Percentiles rank a stretch among this genome's conserved stretches.
Evolutionary conservation across 2,113 vertebrate species (phyloP).

Genomic region (Cacatua alba): DNA sequence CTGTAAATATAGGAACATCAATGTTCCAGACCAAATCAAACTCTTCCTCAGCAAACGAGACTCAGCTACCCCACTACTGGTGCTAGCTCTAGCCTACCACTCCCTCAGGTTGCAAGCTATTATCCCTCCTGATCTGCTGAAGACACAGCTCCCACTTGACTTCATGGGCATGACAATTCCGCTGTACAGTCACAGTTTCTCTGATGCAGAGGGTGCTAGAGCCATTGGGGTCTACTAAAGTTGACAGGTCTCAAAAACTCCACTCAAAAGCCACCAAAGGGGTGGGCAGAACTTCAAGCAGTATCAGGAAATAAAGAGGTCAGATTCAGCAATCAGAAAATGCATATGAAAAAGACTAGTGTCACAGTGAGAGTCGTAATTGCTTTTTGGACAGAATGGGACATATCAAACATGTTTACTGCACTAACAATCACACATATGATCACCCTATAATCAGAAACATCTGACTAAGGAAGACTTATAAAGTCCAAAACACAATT

Average conservation of each 20-base stretch:
- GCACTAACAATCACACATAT: neutral
- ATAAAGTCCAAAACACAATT: neutral
- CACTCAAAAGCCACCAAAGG: neutral
- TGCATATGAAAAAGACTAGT: neutral
- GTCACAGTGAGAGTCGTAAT: neutral
- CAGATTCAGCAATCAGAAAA: neutral
- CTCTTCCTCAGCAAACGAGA: neutral
- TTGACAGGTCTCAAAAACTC: neutral
- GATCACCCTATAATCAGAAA: neutral
- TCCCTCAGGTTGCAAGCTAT: neutral
- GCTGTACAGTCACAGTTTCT: neutral
- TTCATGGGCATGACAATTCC: fast-evolving
- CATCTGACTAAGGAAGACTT: neutral
- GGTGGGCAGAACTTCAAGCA: neutral
- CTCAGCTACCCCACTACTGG: fast-evolving
- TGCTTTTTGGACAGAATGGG: neutral
- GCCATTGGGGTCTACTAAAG: neutral
- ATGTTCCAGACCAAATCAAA: neutral
- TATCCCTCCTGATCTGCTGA: neutral
- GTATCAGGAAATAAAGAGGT: neutral
- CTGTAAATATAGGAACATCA: neutral
- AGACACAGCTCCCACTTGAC: neutral
- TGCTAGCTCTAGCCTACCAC: neutral
- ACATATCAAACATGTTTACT: neutral
- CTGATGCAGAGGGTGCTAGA: neutral